Evolutionary conservation across 2,113 vertebrate genomes (phyloP), one percentile per base, ranked within the genome.

Genomic region (Echinops telfairi): DNA sequence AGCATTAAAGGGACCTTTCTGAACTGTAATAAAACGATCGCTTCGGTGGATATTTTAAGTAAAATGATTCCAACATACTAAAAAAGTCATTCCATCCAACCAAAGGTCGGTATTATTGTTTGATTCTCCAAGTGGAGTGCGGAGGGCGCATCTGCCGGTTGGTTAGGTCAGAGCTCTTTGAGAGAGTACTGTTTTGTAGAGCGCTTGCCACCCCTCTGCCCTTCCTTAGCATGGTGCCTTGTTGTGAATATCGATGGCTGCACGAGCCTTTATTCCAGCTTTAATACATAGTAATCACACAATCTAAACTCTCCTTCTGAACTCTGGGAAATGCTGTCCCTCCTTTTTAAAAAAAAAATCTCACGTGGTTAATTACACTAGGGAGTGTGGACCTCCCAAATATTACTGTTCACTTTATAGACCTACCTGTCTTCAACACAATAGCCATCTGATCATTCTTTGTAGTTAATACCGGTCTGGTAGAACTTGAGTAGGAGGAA

Each of bases 211-310:
- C 12, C 86, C 14, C 68, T 93, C 84, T 40, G 71, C 17, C 47
- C 47, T 9, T 14, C 47, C 47, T 14, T 14, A 53, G 47, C 53
- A 11, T 27, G 66, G 60, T 33, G 27, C 23, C 73, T 78, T 25
- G 23, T n/a, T 17, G 43, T 78, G 40, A 36, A 23, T 43, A 22
- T 68, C 57, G 82, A 40, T 78, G 82, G 43, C 62, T 85, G 29
- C 36, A 70, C 71, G n/a, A 60, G 57, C 94, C 80, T 96, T 79
- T 94, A 83, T 87, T 89, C 20, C 43, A 33, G 3, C 88, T 87
- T 76, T 33, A 86, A 27, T 27, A n/a, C 16, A 40, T 8, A 33
- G 60, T 62, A 62, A 20, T 22, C 47, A 11, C 47, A 53, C 5
- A 53, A 53, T 53, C 47, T 12, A 53, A 53, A 53, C 47, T 53